Evolutionary conservation across 2,888 invertebrate genomes (phyloP), one percentile per base, ranked within the genome.

Genomic region (Oligia strigilis): DNA sequence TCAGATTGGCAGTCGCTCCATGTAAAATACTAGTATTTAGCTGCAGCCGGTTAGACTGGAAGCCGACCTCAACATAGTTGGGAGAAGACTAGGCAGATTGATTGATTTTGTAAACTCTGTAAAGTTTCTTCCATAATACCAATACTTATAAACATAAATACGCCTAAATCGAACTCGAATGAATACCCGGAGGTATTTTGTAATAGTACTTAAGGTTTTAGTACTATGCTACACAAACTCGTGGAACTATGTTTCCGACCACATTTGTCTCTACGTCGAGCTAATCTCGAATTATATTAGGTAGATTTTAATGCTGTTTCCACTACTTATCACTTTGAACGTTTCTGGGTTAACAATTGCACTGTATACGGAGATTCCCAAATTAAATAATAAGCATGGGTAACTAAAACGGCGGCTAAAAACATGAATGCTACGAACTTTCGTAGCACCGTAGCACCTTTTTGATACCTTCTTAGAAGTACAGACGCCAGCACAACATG

Each of bases 191-290:
- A 81, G 65, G 86, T 74, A 77, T 86, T 83, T 86, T 83, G 86
- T 82, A 82, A 62, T 58, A 76, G 82, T 74, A 77, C 82, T 86
- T 85, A 81, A 76, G 82, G 82, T 77, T 77, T 84, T 62, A 76
- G 76, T 85, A 62, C 62, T 43, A 52, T 60, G 62, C 64, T 72
- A 72, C 82, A 77, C 73, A 83, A 73, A 82, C 55, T 86, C 70
- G 29, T 40, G 43, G 82, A 74, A 77, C 66, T 71, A 72, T 74
- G 73, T 86, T 83, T 19, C 58, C 36, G 43, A 82, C 82, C 73
- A 64, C 82, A 82, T 83, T 83, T 74, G 66, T 77, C 86, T 74
- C 73, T 83, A 82, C 73, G 74, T 74, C 73, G 19, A 81, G 66
- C 73, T 74, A 81, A 83, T 86, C 71, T 74, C 14, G 76, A 76